Conservation (phyloP, 2,113 vertebrate species). For the Azemiops feae region DNA sequence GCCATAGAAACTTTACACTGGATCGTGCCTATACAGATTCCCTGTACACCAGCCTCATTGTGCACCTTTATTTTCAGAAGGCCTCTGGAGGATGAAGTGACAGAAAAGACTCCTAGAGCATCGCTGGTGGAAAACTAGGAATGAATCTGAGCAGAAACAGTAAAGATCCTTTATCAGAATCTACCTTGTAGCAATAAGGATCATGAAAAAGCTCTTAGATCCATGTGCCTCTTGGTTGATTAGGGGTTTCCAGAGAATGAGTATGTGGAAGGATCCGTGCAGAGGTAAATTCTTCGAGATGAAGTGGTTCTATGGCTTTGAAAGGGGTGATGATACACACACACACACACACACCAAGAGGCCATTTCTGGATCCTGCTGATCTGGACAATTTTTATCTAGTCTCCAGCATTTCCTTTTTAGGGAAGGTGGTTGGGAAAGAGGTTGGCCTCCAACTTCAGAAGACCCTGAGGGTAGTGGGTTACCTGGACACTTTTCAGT, state of each 20-base stretch:
- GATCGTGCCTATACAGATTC: background rate
- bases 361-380: background rate
- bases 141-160: too few relatives aligned
- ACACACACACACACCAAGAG: too few relatives aligned
- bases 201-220: background rate
- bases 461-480: too few relatives aligned
- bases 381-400: background rate
- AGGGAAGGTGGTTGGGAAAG: too few relatives aligned
- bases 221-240: background rate
- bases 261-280: background rate
- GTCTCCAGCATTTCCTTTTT: background rate
- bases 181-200: background rate
- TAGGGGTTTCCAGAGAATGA: background rate
- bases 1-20: background rate
- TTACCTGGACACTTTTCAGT: too few relatives aligned
- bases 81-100: background rate
- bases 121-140: too few relatives aligned
- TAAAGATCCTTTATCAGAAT: too few relatives aligned
- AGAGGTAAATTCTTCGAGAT: background rate
- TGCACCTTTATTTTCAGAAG: background rate
- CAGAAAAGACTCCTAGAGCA: background rate
- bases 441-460: too few relatives aligned
- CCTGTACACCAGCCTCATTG: background rate
- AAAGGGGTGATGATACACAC: background rate
- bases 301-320: background rate